Evolutionary conservation across 2,888 invertebrate species (phyloP).

Genomic region (Oegoconia quadripuncta): DNA sequence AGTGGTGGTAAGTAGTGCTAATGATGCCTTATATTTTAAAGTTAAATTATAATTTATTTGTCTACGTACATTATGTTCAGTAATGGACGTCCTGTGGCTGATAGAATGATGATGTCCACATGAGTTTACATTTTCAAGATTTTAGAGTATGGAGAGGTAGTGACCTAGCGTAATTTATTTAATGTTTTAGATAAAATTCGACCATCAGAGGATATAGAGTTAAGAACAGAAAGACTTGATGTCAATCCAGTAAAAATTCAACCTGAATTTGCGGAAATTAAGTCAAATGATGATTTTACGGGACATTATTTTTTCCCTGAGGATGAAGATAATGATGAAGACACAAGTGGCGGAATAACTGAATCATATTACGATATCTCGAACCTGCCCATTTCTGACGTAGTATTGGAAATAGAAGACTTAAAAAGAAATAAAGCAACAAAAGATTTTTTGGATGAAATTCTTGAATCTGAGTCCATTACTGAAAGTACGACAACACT

Average conservation of each 20-base stretch:
- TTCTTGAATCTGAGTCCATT: slow-evolving; percentile 56
- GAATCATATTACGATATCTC: slow-evolving; percentile 54
- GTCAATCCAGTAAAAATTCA: slow-evolving; percentile 48
- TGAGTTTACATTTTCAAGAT: too few species aligned
- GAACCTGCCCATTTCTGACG: slow-evolving; percentile 45
- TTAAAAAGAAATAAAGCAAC: slow-evolving; percentile 52
- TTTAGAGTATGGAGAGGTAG: too few species aligned
- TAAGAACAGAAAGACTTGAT: not conserved
- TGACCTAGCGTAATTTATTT: too few species aligned
- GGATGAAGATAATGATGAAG: slow-evolving; percentile 42
- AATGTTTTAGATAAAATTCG: slow-evolving; percentile 2
- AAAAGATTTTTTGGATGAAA: slow-evolving; percentile 63
- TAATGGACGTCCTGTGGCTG: too few species aligned
- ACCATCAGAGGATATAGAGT: not conserved
- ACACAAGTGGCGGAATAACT: slow-evolving; percentile 36
- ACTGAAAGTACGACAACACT: slow-evolving; percentile 40
- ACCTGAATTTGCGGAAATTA: slow-evolving; percentile 54
- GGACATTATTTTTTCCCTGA: slow-evolving; percentile 72
- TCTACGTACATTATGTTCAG: too few species aligned
- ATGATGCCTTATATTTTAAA: not conserved
- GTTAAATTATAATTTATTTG: not conserved
- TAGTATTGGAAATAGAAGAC: slow-evolving; percentile 57
- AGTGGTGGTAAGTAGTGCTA: slow-evolving; percentile 42
- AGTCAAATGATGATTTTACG: slow-evolving; percentile 52
- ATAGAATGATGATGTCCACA: too few species aligned